Conservation (phyloP, 2,888 invertebrate genomes). For the Ametastegia equiseti region DNA sequence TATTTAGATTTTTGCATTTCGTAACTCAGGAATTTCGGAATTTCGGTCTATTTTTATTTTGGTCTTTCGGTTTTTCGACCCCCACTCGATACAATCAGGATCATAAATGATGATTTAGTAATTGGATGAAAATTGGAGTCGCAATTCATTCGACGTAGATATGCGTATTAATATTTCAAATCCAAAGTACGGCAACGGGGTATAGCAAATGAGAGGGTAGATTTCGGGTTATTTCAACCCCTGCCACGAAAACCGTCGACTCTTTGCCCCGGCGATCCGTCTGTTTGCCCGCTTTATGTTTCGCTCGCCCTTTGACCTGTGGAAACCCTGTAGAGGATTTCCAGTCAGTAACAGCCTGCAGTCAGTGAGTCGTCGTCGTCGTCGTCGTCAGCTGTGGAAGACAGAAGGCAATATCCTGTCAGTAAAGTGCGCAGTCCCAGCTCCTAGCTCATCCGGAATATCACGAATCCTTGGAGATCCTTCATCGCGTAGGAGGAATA, state of each 20-base stretch:
- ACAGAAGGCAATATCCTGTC: constrained; percentile 34
- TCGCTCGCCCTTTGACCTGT: constrained; percentile 22
- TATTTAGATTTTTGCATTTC: too few relatives aligned
- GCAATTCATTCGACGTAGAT: not conserved
- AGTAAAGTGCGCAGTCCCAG: constrained; percentile 13
- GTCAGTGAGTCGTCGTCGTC: constrained; percentile 22
- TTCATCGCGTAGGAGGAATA: not conserved
- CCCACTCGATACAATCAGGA: not conserved
- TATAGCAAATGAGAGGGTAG: too few relatives aligned
- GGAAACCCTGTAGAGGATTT: not conserved
- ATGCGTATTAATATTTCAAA: not conserved
- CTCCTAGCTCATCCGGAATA: not conserved
- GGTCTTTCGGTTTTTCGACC: too few relatives aligned
- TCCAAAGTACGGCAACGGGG: not conserved
- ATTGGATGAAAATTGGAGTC: not conserved
- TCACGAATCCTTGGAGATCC: not conserved
- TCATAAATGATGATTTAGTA: not conserved
- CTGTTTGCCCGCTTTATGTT: constrained; percentile 4
- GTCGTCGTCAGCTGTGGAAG: constrained; percentile 28
- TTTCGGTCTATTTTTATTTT: too few relatives aligned
- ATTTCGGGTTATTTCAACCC: not conserved
- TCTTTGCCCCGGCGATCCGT: constrained; percentile 1
- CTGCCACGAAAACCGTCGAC: not conserved
- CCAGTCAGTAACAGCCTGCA: constrained; percentile 13
- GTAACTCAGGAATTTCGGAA: too few relatives aligned